These are phyloP conservation scores for Oreonectes daqikongensis DNA, from an alignment of 2,797 vertebrate species.

Conservation along the genomic window DNA sequence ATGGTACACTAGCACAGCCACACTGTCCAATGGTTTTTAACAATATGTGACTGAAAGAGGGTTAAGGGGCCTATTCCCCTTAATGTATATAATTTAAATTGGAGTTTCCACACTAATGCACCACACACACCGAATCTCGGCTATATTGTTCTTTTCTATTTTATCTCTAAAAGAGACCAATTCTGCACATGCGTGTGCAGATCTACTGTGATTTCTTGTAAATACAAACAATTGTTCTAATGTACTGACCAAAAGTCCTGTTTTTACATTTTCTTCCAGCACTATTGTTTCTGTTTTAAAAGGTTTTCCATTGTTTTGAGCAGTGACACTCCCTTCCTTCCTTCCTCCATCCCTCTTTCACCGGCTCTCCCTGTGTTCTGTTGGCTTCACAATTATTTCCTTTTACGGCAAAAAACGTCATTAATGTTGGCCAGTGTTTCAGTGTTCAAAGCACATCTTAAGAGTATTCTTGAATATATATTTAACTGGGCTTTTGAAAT, in stretches of 20 bases:
- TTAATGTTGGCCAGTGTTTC: background rate
- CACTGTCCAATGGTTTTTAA: background rate
- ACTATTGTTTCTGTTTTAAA: slow-evolving; percentile 61
- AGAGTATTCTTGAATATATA: background rate
- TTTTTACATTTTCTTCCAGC: slow-evolving; percentile 60
- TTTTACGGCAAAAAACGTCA: slow-evolving; percentile 43
- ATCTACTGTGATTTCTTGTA: no score
- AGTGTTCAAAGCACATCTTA: background rate
- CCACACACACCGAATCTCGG: background rate
- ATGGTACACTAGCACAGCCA: background rate
- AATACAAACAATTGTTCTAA: background rate
- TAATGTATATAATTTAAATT: background rate
- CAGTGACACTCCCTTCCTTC: slow-evolving; percentile 75
- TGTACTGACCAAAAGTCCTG: slow-evolving; percentile 20
- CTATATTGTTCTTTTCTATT: background rate
- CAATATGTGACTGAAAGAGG: background rate
- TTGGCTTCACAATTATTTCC: slow-evolving; percentile 38
- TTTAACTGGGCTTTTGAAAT: background rate
- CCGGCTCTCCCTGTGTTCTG: slow-evolving; percentile 67
- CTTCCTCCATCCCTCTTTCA: slow-evolving; percentile 71
- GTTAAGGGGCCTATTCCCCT: background rate
- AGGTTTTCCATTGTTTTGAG: slow-evolving; percentile 74
- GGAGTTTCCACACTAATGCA: background rate
- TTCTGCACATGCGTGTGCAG: no score
- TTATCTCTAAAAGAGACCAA: background rate